Base-by-base conservation (phyloP, 2,888 invertebrate genomes). In the Liposcelis brunnea region DNA sequence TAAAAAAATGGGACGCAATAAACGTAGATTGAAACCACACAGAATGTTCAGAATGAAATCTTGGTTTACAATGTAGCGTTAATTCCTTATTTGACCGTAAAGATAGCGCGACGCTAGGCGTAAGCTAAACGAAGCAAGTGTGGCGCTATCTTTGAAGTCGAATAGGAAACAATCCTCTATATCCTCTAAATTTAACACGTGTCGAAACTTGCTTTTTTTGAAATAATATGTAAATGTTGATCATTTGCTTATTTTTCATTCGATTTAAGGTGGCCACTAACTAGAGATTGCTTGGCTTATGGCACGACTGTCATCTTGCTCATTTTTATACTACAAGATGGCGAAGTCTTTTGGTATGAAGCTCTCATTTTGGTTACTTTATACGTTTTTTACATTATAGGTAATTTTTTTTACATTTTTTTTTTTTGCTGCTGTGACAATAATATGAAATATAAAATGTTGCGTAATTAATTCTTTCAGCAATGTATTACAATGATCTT, bases 181-280 rank as follows among this genome's bases (percentile, higher is more conserved):
- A n/a, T n/a, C n/a, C n/a, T n/a, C n/a, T n/a, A n/a, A n/a, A n/a
- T n/a, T n/a, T n/a, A n/a, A n/a, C n/a, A n/a, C n/a, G n/a, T n/a
- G n/a, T n/a, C n/a, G n/a, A n/a, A n/a, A n/a, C n/a, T n/a, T 15
- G 15, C 19, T 32, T 46, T 10, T 7, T 33, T 47, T 31, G n/a
- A 2, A 46, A 46, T 11, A 31, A n/a, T n/a, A n/a, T n/a, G n/a
- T n/a, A 8, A 18, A 31, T 16, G 11, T 35, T 32, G 36, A 36
- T 61, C 62, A n/a, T 47, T 42, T 18, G 26, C 60, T n/a, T n/a
- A n/a, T n/a, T n/a, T n/a, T n/a, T n/a, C n/a, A n/a, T n/a, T n/a
- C n/a, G n/a, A n/a, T n/a, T n/a, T n/a, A n/a, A 79, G 80, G 80
- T 83, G 79, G 79, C 77, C 84, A 2, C 70, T 85, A 43, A 76